Base-by-base conservation (phyloP, 2,888 invertebrate species). In the Resseliella maxima region DNA sequence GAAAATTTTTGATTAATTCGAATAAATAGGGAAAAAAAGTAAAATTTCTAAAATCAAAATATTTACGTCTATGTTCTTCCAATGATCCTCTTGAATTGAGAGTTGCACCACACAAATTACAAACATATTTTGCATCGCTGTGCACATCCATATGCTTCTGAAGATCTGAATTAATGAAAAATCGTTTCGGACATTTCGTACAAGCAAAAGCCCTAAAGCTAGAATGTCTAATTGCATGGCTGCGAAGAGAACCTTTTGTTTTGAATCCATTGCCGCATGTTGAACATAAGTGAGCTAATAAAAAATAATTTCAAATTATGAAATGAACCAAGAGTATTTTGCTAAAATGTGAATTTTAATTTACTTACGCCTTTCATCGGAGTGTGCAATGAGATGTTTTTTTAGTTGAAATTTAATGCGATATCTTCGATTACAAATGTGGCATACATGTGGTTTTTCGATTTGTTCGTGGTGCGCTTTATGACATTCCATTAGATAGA, bases 241-340 rank as follows among this genome's bases (percentile, higher is more conserved):
- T 93, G 0, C 93, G 91, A 31, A 94, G 89, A 88, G 93, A 93
- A 85, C 93, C 93, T 64, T 92, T 90, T 88, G 92, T 93, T 8
- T 91, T 91, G 88, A 93, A 93, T 0, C 92, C 92, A 87, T 92
- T 92, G 0, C 93, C 93, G 85, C 93, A 93, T 88, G 93, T 89
- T 0, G 93, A 92, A 88, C 93, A 93, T 5, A 93, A 89, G 88
- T 89, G 93, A 0, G 93, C 81, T 81, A 12, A 5, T 10, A 10
- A 81, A 81, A 81, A 12, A n/a, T 21, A 54, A n/a, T n/a, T n/a
- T n/a, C n/a, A n/a, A n/a, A n/a, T n/a, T n/a, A n/a, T n/a, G n/a
- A n/a, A n/a, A n/a, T n/a, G n/a, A n/a, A n/a, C n/a, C n/a, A n/a
- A n/a, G n/a, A n/a, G n/a, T n/a, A n/a, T n/a, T n/a, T n/a, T n/a